Base-by-base conservation (phyloP, 2,797 vertebrate genomes). In the Decapterus maruadsi region DNA sequence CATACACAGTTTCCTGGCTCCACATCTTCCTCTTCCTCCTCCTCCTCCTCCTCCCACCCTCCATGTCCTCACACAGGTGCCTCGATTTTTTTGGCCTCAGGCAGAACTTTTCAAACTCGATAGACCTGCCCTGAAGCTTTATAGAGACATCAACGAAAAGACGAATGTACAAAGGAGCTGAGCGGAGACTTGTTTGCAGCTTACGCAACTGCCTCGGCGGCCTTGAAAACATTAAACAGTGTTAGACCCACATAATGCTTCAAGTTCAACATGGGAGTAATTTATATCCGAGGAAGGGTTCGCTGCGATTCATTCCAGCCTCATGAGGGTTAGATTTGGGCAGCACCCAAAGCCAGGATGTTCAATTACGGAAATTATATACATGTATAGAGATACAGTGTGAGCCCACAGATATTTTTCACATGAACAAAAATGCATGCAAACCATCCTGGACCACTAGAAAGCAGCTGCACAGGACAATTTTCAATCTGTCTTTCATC, bases 401-500 rank as follows among this genome's bases (percentile, higher is more conserved):
- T 29, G 17, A 65, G 55, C 34, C 58, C 43, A 40, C 31, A 61
- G 70, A 81, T 80, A 79, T 71, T 68, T 88, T 66, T 81, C 63
- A 82, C 50, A 63, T 75, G 83, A 87, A 90, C 82, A 88, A 75
- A 87, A 85, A 75, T 63, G 29, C 55, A 74, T 66, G 29, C 60
- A 38, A 75, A 31, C 19, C 46, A 51, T 66, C 54, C 10, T 36
- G 22, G 0, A 66, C 60, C 31, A 13, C 76, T 55, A 63, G 64
- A 76, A 76, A 76, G 60, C 85, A 89, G 85, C 83, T 91, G 90
- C 78, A n/a, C 62, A 42, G 57, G 81, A 55, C 84, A 63, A 76
- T 89, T 87, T 92, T 76, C 63, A 75, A 76, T 80, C 61, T 55
- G 70, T 78, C 87, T 93, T 92, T 92, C 86, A 90, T 86, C 78